These are phyloP conservation scores for Cheilosia soror DNA, from an alignment of 2,888 invertebrate genomes.

Conservation along the genomic window DNA sequence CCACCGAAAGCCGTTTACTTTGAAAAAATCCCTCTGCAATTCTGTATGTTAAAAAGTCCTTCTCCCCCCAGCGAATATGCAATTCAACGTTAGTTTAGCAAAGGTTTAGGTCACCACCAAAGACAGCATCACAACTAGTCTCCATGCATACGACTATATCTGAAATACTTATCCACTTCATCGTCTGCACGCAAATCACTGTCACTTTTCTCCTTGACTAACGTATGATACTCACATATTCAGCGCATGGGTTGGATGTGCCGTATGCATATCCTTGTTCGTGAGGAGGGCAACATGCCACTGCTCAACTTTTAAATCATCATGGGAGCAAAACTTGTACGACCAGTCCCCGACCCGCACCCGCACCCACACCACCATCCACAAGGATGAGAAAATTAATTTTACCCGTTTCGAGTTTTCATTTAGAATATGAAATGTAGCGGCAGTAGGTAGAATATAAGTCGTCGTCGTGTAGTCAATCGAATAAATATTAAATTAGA, in stretches of 20 bases:
- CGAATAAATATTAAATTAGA: constrained; percentile 26
- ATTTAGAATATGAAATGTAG: constrained; percentile 34
- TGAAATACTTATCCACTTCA: constrained; percentile 6
- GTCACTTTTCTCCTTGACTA: constrained; percentile 9
- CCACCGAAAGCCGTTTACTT: too few species aligned
- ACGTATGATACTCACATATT: not conserved
- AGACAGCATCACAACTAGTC: not conserved
- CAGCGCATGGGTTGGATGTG: not conserved
- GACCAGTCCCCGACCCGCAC: not conserved
- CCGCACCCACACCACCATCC: not conserved
- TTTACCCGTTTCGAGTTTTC: constrained; percentile 27
- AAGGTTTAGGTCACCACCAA: not conserved
- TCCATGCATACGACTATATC: not conserved
- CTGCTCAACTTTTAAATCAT: constrained; percentile 7
- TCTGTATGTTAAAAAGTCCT: too few species aligned
- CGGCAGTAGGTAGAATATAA: not conserved
- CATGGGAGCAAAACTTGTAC: not conserved
- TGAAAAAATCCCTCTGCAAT: too few species aligned
- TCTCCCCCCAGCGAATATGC: too few species aligned
- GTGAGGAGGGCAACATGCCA: not conserved
- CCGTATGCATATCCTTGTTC: not conserved
- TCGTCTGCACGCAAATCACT: constrained; percentile 6
- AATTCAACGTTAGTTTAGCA: not conserved
- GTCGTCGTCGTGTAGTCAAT: not conserved
- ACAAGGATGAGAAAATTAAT: constrained; percentile 28